Percentiles rank a stretch among this genome's conserved stretches.
These are phyloP conservation scores for Plectus sambesii DNA, from an alignment of 1,140 invertebrate species.

Conservation along the genomic window DNA sequence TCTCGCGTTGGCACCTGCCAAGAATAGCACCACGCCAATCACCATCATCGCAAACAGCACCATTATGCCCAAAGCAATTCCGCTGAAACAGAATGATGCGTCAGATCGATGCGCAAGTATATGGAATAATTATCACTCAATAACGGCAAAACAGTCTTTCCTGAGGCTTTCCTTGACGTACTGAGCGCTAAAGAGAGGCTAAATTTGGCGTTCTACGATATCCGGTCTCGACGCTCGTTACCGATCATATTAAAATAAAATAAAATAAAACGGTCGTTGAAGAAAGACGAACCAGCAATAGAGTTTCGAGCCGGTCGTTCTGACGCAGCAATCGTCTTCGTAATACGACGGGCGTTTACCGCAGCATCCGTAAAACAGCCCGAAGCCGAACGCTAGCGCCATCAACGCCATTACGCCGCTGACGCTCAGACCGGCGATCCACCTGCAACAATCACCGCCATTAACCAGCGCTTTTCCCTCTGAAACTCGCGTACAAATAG, in stretches of 20 bases:
- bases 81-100: conserved; percentile 34
- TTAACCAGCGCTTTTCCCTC: background rate
- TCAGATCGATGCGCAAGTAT: too few relatives aligned
- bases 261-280: too few relatives aligned
- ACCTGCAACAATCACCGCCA: conserved; percentile 21
- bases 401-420: conserved; percentile 40
- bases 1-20: conserved; percentile 33
- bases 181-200: too few relatives aligned
- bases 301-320: conserved; percentile 37
- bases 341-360: conserved; percentile 39
- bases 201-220: too few relatives aligned
- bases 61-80: conserved; percentile 36
- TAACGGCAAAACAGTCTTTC: too few relatives aligned
- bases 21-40: conserved; percentile 27
- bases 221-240: too few relatives aligned
- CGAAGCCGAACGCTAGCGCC: conserved; percentile 35
- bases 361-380: conserved; percentile 43
- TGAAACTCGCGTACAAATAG: conserved; percentile 16
- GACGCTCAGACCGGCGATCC: conserved; percentile 34
- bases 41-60: conserved; percentile 30
- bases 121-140: too few relatives aligned
- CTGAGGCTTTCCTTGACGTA: too few relatives aligned
- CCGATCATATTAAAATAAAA: too few relatives aligned
- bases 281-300: conserved; percentile 32
- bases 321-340: conserved; percentile 43